A percentile compares a stretch with the other conserved stretches of the same genome.
Conservation (phyloP, 2,888 invertebrate genomes). For the Himalopsyche anomala region DNA sequence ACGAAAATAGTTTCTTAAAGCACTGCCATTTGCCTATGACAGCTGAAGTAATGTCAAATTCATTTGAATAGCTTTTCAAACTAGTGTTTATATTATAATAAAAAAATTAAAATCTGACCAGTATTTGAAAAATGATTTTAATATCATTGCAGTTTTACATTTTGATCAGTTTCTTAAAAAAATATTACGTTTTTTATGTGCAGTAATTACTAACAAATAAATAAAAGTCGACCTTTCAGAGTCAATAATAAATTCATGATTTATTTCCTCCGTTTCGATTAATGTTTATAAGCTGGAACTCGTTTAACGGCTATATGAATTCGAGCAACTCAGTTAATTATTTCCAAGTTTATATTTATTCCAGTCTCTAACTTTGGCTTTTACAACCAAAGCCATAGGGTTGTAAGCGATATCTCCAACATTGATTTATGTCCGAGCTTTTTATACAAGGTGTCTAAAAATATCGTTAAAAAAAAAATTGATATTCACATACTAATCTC, state of each 20-base stretch:
- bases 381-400: slow-evolving; percentile 44
- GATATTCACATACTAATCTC: too few species aligned
- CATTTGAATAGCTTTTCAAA: too few species aligned
- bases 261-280: slow-evolving; percentile 43
- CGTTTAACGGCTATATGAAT: slow-evolving; percentile 37
- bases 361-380: slow-evolving; percentile 39
- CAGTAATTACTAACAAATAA: slow-evolving; percentile 31
- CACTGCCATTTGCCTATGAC: too few species aligned
- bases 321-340: slow-evolving; percentile 43
- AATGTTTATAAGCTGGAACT: slow-evolving; percentile 42
- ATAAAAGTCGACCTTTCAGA: slow-evolving; percentile 38
- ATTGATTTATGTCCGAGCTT: slow-evolving; percentile 46
- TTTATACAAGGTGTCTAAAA: slow-evolving; percentile 13
- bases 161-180: background rate
- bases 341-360: slow-evolving; percentile 46
- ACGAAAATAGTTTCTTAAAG: too few species aligned
- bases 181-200: slow-evolving; percentile 2
- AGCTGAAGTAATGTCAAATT: too few species aligned
- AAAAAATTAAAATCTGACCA: background rate
- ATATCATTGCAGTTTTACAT: background rate
- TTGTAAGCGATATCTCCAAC: slow-evolving; percentile 41
- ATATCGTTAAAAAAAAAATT: background rate
- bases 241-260: slow-evolving; percentile 42
- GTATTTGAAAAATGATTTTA: background rate
- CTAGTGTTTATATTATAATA: too few species aligned